Conservation (phyloP, 2,797 vertebrate genomes). For the Sebastes trivittatus region DNA sequence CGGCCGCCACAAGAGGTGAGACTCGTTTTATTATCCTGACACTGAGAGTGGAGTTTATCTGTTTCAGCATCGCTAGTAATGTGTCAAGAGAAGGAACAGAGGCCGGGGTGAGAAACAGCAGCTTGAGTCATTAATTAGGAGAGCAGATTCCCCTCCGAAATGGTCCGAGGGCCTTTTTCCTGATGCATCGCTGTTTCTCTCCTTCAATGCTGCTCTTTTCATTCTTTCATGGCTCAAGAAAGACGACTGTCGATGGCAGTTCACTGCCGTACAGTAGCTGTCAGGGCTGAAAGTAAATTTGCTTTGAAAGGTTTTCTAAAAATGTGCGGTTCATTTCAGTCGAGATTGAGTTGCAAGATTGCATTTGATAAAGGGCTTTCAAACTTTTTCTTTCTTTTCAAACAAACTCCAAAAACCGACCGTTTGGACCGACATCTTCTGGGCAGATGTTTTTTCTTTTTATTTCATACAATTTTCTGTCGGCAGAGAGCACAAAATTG, state of each 20-base stretch:
- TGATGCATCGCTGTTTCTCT: background rate
- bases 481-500: background rate
- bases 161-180: background rate
- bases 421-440: background rate
- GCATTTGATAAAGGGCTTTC: slow-evolving; percentile 25
- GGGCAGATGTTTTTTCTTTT: background rate
- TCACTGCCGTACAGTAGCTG: background rate
- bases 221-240: slow-evolving; percentile 20
- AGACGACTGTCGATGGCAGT: slow-evolving; percentile 18
- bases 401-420: background rate
- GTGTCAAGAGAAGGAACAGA: slow-evolving; percentile 16
- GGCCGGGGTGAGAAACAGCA: slow-evolving; percentile 13
- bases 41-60: slow-evolving; percentile 17
- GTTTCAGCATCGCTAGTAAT: slow-evolving; percentile 13
- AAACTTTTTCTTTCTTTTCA: background rate
- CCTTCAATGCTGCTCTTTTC: background rate
- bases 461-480: background rate
- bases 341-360: slow-evolving; percentile 13
- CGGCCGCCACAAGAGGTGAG: slow-evolving; percentile 92
- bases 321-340: background rate
- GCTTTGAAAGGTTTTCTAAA: slow-evolving; percentile 30
- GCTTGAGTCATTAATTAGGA: slow-evolving; percentile 17
- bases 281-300: slow-evolving; percentile 28
- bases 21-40: slow-evolving; percentile 5
- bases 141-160: slow-evolving; percentile 11